Conservation (phyloP, 2,797 vertebrate genomes). For the Gadopsis marmoratus region DNA sequence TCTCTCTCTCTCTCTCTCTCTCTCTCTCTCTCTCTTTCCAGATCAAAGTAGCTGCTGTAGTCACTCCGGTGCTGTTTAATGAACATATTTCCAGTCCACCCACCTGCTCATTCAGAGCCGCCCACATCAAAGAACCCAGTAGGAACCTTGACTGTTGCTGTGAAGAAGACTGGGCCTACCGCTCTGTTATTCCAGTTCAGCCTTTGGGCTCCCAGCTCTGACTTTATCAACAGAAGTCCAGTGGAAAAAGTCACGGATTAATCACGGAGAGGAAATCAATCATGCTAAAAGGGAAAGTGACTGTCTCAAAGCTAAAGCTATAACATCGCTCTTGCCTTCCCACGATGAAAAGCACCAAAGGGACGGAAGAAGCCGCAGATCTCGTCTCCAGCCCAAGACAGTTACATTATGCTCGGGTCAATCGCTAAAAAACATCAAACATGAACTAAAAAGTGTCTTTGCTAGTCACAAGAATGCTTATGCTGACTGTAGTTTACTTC, state of each 20-base stretch:
- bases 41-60: slow-evolving; percentile 69
- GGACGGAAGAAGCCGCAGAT: slow-evolving; percentile 19
- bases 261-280: slow-evolving; percentile 32
- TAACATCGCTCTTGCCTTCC: slow-evolving; percentile 6
- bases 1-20: too few relatives aligned
- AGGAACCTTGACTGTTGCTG: slow-evolving; percentile 66
- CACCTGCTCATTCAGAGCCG: slow-evolving; percentile 72
- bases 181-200: slow-evolving; percentile 45
- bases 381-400: slow-evolving; percentile 1
- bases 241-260: slow-evolving; percentile 35
- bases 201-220: slow-evolving; percentile 32
- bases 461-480: slow-evolving; percentile 14
- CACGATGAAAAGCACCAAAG: slow-evolving; percentile 26
- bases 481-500: slow-evolving; percentile 4
- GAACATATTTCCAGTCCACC: slow-evolving; percentile 79
- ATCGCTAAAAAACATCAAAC: slow-evolving; percentile 11
- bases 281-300: slow-evolving; percentile 24
- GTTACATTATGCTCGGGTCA: slow-evolving; percentile 19
- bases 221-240: slow-evolving; percentile 32
- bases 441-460: slow-evolving; percentile 13
- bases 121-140: slow-evolving; percentile 75
- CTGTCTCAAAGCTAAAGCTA: slow-evolving; percentile 21
- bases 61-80: slow-evolving; percentile 72
- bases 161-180: slow-evolving; percentile 53
- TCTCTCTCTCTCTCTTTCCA: slow-evolving; percentile 22